A percentile compares a stretch with the other conserved stretches of the same genome.
Evolutionary conservation across 2,113 vertebrate species (phyloP).

Genomic region (Himantopus leucocephalus): DNA sequence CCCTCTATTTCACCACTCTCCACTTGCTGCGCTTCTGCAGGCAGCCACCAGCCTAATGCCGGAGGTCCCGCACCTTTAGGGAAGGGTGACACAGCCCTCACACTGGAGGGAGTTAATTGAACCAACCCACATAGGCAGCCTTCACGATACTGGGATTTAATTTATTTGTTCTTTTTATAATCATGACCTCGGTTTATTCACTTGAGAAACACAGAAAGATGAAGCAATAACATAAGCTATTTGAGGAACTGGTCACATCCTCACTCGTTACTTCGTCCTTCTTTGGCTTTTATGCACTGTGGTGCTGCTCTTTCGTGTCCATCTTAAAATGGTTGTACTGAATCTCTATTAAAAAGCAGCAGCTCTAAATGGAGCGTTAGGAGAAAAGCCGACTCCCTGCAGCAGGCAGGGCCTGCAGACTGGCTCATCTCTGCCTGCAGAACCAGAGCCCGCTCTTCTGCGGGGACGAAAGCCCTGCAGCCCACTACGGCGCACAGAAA

Average conservation of each 20-base stretch:
- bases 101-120: background rate
- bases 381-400: background rate
- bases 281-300: background rate
- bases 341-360: background rate
- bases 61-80: background rate
- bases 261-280: background rate
- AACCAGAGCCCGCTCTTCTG: background rate
- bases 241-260: background rate
- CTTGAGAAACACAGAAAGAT: background rate
- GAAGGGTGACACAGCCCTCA: background rate
- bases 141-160: background rate
- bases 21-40: background rate
- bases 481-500: accelerated
- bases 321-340: background rate
- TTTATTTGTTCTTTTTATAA: background rate
- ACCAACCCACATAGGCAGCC: background rate
- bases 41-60: background rate
- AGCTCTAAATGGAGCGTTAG: background rate
- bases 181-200: background rate
- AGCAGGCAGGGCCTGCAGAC: background rate
- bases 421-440: background rate
- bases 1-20: background rate
- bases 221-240: background rate
- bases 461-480: background rate
- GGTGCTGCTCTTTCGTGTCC: background rate